A percentile compares a stretch with the other conserved stretches of the same genome.
These are phyloP conservation scores for Alitta virens DNA, from an alignment of 2,888 invertebrate genomes.

Conservation along the genomic window DNA sequence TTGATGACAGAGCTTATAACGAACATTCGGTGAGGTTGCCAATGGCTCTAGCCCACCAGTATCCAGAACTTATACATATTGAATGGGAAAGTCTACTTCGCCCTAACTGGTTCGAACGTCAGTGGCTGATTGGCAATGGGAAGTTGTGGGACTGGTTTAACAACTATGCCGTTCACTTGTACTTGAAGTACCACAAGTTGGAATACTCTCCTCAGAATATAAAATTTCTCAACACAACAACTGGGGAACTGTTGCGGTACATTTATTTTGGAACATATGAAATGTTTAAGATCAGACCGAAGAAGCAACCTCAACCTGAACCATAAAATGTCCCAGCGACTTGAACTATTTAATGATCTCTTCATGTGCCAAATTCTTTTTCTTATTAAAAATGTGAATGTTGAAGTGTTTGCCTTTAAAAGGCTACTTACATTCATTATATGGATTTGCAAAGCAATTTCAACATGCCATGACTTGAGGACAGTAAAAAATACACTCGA, in stretches of 20 bases:
- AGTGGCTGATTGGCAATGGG: slow-evolving; percentile 23
- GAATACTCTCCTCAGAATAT: slow-evolving; percentile 25
- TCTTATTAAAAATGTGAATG: too few relatives aligned
- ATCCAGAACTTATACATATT: slow-evolving; percentile 25
- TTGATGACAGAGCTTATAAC: slow-evolving; percentile 25
- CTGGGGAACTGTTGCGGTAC: slow-evolving; percentile 29
- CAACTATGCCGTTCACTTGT: slow-evolving; percentile 29
- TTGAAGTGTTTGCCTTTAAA: too few relatives aligned
- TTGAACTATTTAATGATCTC: too few relatives aligned
- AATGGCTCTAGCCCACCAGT: slow-evolving; percentile 22
- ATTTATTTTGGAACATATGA: slow-evolving; percentile 25
- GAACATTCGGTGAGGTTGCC: slow-evolving; percentile 26
- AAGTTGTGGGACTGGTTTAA: slow-evolving; percentile 30
- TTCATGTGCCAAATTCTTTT: too few relatives aligned
- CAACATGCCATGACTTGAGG: too few relatives aligned
- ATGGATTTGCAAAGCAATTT: too few relatives aligned
- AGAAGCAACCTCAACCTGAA: too few relatives aligned
- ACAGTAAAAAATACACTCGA: too few relatives aligned
- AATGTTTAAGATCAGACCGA: background rate
- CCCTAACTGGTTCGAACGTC: slow-evolving; percentile 29
- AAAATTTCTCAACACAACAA: slow-evolving; percentile 25
- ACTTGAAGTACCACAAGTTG: slow-evolving; percentile 23
- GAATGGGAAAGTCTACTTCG: slow-evolving; percentile 28
- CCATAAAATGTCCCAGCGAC: too few relatives aligned
- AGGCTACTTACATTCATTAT: too few relatives aligned